These are phyloP conservation scores for Tipula confusa DNA, from an alignment of 2,888 invertebrate genomes.

Conservation along the genomic window DNA sequence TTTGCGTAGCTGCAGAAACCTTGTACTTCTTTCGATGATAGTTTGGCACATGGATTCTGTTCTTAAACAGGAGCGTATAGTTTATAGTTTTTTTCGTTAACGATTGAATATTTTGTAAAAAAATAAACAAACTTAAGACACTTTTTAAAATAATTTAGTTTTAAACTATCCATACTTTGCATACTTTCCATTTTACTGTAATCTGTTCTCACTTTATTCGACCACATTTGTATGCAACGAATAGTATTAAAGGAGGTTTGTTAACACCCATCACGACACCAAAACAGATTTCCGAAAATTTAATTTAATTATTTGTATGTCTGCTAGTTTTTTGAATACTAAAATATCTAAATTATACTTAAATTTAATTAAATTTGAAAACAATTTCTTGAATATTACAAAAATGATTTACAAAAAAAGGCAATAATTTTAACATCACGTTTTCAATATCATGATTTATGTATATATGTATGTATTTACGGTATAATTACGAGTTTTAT, in stretches of 20 bases:
- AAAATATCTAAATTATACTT: neutral
- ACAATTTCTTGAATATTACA: neutral
- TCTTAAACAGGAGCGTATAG: no score
- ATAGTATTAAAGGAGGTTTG: neutral
- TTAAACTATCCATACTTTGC: no score
- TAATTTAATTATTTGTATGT: neutral
- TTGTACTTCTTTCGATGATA: no score
- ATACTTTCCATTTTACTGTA: neutral
- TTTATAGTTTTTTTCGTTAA: no score
- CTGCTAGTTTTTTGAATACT: neutral
- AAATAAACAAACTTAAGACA: no score
- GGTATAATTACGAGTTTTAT: neutral
- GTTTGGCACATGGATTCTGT: no score
- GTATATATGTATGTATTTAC: neutral
- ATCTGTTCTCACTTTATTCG: neutral
- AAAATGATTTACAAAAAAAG: neutral
- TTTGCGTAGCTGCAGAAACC: no score
- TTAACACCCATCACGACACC: neutral
- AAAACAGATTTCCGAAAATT: neutral
- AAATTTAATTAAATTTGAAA: neutral
- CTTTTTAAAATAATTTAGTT: no score
- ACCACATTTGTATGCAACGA: neutral
- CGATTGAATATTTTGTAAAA: no score
- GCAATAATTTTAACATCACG: neutral
- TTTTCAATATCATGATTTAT: constrained; percentile 7